Evolutionary conservation across 2,888 invertebrate species (phyloP), one percentile per base, ranked within the genome.

Genomic region (Nephrotoma appendiculata): DNA sequence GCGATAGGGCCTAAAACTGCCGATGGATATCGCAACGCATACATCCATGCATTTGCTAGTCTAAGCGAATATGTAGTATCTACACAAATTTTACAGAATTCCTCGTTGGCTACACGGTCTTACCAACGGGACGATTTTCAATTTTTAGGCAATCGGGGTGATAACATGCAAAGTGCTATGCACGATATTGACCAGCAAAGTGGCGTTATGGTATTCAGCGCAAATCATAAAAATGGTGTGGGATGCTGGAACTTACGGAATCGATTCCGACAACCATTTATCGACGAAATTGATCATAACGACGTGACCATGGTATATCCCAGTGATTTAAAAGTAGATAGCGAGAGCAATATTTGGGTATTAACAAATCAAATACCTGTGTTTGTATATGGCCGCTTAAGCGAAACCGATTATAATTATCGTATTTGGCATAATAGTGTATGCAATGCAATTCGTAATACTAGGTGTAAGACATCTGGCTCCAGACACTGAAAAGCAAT

Each of bases 201-300:
- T 0, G 93, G 93, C 0, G 93, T 95, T 0, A 90, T 96, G 71
- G 95, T 96, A 91, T 94, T 94, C 89, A 94, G 94, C 0, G 94
- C 96, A 88, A 93, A 96, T 0, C 95, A 94, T 57, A 92, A 93
- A 31, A 95, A 96, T 89, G 95, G 95, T 0, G 90, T 97, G 0
- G 95, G 95, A 0, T 97, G 96, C 89, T 96, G 96, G 96, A 95
- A 96, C 88, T 93, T 93, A 44, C 42, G 42, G n/a, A 84, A 41
- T 0, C 71, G 71, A 0, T 71, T 71, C 31, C 92, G 91, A 0
- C 91, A 90, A 7, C 90, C 92, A 0, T 92, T 95, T 84, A 90
- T 90, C 6, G 90, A 92, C 0, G 90, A 31, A 12, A 44, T 86
- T 43, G 52, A 86, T 41, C 57, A 19, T 57, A 86, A 86, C n/a